Conservation (phyloP, 2,113 vertebrate genomes). For the Mugil cephalus region DNA sequence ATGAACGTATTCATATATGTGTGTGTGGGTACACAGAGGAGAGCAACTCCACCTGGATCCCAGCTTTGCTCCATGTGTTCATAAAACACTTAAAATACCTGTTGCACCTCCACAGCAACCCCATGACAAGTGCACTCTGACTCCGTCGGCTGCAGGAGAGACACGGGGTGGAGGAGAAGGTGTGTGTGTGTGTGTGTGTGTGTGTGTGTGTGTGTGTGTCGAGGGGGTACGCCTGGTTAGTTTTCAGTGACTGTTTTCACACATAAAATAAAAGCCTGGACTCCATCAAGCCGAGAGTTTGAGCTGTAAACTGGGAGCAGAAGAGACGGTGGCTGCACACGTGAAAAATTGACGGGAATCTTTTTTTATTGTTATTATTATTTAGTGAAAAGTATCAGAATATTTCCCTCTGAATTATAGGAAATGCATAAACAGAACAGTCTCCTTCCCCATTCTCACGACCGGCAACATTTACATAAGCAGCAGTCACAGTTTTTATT, state of each 20-base stretch:
- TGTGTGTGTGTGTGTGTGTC: conserved; percentile 12
- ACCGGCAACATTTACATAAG: conserved; percentile 37
- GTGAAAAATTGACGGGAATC: conserved; percentile 3
- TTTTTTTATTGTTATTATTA: background rate
- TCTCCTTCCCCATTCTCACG: conserved; percentile 15
- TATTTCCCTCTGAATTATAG: background rate
- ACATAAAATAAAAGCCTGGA: conserved; percentile 78
- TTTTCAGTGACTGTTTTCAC: conserved; percentile 79
- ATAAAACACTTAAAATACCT: conserved; percentile 75
- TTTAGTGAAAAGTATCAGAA: background rate
- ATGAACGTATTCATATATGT: conserved; percentile 15
- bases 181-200: conserved; percentile 16
- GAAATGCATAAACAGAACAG: conserved; percentile 15
- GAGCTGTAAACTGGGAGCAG: conserved; percentile 63
- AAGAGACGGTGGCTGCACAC: conserved; percentile 44
- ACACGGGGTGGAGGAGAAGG: conserved; percentile 38
- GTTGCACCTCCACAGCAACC: conserved; percentile 47
- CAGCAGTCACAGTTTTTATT: conserved; percentile 24
- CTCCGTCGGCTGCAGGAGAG: conserved; percentile 52
- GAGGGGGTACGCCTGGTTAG: conserved; percentile 63
- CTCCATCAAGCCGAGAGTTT: conserved; percentile 66
- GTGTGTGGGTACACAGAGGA: background rate
- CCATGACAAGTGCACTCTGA: conserved; percentile 72
- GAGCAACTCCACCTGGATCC: conserved; percentile 32
- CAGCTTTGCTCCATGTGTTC: conserved; percentile 67